Base-by-base conservation (phyloP, 53 echinoderm and acorn worm species). In the Mesocentrotus franciscanus region DNA sequence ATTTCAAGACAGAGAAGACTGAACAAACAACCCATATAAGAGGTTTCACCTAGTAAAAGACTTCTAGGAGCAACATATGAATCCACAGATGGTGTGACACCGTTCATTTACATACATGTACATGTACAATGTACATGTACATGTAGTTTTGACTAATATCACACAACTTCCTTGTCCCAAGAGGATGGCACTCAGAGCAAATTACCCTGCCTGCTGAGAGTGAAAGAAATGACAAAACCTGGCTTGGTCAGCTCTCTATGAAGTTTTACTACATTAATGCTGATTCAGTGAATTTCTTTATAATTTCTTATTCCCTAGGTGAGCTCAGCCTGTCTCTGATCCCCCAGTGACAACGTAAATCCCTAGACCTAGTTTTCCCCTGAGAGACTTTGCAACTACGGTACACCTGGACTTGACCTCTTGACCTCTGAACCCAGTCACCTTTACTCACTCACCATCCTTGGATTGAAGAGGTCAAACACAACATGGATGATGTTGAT, bases 281-380 rank as follows among this genome's bases (percentile, higher is more conserved):
- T 81, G 81, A 81, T 39, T 39, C 42, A 20, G 81, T 81, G 16
- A 16, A 39, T 39, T 81, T 78, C 36, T 36, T 36, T 9, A 26
- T 34, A 14, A 35, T 24, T 34, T 81, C 39, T 39, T 42, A 10
- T 81, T 7, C 20, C 17, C 81, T 39, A 7, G 42, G 81, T 20
- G 18, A 39, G 39, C 79, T 17, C 14, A 79, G 13, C 35, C 79
- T 36, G 32, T 29, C 33, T 81, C 39, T 81, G 81, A 81, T 81
- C 81, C 42, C 81, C 81, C 16, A 72, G 81, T 81, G 81, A 39
- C 42, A 42, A 81, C 18, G 81, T 6, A 81, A 81, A 81, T 81
- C 81, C 39, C 81, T 39, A 16, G 12, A 81, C 81, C 42, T 20
- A 81, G 42, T 17, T 81, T 81, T 16, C 81, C 81, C 81, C 18